Evolutionary conservation across 2,888 invertebrate genomes (phyloP), one percentile per base, ranked within the genome.

Genomic region (Opisthograptis luteolata): DNA sequence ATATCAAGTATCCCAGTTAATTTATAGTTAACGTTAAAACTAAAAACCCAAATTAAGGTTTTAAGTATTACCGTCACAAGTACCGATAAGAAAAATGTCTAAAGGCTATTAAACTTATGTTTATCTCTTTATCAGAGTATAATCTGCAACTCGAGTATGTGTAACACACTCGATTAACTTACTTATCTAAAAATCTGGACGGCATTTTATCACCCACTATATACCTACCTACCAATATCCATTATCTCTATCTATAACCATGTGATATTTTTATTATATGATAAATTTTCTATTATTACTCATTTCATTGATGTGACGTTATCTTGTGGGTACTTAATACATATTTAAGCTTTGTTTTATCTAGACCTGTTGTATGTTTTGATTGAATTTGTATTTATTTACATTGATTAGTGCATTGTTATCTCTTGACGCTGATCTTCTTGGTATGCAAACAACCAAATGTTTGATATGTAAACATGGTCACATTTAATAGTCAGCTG

Each of bases 81-180:
- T 27, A 27, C 13, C 15, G 37, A 37, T 43, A 39, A 49, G 8
- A 37, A 53, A 28, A 62, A 62, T 69, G 65, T 70, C 60, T 42
- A 69, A 59, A 79, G 81, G 81, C 80, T 82, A 81, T 81, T 88
- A 85, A 84, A 87, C 84, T 81, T 69, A 59, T 62, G 73, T 73
- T 79, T 85, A 84, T 82, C 79, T 76, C 59, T 81, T n/a, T 87
- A 87, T 87, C 87, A 64, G 43, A 41, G 60, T 61, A 64, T 80
- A 81, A 87, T 84, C 85, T 72, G 64, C 66, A 70, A 68, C 63
- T 76, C 55, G 64, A 82, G 77, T 79, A 46, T 31, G 25, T 76
- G 73, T 73, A 76, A 77, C 68, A 72, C 66, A 60, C 64, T 64
- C 73, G 80, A 86, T 85, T 84, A 79, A 74, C 64, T 70, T 84